Evolutionary conservation across 2,797 vertebrate genomes (phyloP).

Genomic region (Ciconia nigra): DNA sequence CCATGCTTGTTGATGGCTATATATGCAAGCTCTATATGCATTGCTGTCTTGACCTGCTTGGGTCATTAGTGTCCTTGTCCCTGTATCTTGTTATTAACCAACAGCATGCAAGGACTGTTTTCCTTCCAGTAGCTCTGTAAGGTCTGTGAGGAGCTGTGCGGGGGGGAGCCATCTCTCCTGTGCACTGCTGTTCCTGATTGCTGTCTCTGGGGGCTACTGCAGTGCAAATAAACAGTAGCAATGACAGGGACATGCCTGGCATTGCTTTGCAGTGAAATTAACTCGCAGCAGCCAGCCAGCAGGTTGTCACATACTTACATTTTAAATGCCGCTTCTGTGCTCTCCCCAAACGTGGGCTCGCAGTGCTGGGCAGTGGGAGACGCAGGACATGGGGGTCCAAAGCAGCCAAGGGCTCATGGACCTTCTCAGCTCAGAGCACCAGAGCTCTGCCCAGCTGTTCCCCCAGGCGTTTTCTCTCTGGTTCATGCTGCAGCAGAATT

Average conservation of each 20-base stretch:
- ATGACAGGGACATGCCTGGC: neutral
- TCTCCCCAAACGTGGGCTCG: rapidly evolving
- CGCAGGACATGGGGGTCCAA: rapidly evolving
- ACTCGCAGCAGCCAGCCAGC: neutral
- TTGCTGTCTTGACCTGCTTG: neutral
- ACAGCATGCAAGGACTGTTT: neutral
- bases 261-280: neutral
- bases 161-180: neutral
- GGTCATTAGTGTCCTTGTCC: neutral
- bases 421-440: neutral
- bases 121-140: neutral
- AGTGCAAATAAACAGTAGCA: neutral
- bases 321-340: neutral
- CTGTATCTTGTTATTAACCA: neutral
- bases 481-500: neutral
- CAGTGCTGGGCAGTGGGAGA: neutral
- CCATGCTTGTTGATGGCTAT: neutral
- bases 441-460: neutral
- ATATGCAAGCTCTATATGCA: neutral
- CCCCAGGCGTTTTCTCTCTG: neutral
- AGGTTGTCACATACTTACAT: rapidly evolving
- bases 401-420: neutral
- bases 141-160: neutral
- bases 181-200: neutral
- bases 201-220: neutral